These are phyloP conservation scores for Dioctria rufipes DNA, from an alignment of 2,888 invertebrate genomes.

Conservation along the genomic window DNA sequence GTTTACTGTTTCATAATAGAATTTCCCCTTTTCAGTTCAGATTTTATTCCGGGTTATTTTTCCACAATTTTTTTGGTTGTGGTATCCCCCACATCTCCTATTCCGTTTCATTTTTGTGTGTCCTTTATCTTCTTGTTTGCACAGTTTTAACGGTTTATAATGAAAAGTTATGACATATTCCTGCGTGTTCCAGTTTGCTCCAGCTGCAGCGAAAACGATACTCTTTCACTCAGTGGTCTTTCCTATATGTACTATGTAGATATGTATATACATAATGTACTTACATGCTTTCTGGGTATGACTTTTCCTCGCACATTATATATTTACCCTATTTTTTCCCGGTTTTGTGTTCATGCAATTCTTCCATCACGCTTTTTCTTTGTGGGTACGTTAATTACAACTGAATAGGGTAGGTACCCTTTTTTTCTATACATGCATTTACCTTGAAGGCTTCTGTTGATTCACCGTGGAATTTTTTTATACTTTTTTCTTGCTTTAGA, in stretches of 20 bases:
- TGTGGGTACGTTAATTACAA: slow-evolving; percentile 45
- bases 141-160: slow-evolving; percentile 44
- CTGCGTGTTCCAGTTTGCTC: slow-evolving; percentile 42
- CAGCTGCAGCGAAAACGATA: slow-evolving; percentile 1
- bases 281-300: not conserved
- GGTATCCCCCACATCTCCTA: slow-evolving; percentile 1
- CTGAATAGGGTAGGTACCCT: not conserved
- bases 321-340: slow-evolving; percentile 25
- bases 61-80: slow-evolving; percentile 37
- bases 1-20: slow-evolving; percentile 38
- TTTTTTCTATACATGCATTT: too few relatives aligned
- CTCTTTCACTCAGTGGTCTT: not conserved
- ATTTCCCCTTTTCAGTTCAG: slow-evolving; percentile 33
- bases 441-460: too few relatives aligned
- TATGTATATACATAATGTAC: not conserved
- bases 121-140: slow-evolving; percentile 34
- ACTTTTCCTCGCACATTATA: not conserved
- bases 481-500: too few relatives aligned
- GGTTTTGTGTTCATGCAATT: not conserved
- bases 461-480: too few relatives aligned
- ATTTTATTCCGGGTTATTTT: slow-evolving; percentile 26
- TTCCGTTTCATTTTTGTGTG: slow-evolving; percentile 5
- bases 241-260: too few relatives aligned
- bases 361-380: slow-evolving; percentile 26
- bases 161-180: slow-evolving; percentile 50